Conservation (phyloP, 2,113 vertebrate genomes). For the Oceanodroma tethys region DNA sequence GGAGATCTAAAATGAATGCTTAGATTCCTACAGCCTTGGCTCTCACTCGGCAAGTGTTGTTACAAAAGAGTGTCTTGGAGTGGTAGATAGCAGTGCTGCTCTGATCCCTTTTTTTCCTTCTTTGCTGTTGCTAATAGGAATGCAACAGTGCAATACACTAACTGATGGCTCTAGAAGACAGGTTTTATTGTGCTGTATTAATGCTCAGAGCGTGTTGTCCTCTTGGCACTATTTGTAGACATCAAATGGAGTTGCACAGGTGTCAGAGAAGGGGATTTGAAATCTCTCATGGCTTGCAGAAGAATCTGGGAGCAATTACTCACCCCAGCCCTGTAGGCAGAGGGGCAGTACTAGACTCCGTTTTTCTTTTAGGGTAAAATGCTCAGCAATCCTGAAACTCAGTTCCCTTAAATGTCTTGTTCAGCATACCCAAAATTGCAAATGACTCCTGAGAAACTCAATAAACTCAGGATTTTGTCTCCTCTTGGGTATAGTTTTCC, state of each 20-base stretch:
- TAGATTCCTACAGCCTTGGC: not conserved
- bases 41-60: not conserved
- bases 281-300: not conserved
- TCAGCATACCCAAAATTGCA: not conserved
- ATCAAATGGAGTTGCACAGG: not conserved
- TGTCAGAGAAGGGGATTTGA: not conserved
- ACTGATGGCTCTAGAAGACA: not conserved
- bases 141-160: not conserved
- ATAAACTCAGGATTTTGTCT: not conserved
- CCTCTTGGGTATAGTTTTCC: not conserved
- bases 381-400: not conserved
- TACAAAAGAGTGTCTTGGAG: not conserved
- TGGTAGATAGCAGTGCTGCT: not conserved
- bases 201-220: not conserved
- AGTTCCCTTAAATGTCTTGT: not conserved
- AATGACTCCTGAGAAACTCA: not conserved
- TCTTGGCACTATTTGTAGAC: not conserved
- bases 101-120: not conserved
- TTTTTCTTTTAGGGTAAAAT: not conserved
- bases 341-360: not conserved
- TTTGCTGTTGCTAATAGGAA: not conserved
- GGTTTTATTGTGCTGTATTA: not conserved
- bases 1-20: not conserved
- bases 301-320: not conserved
- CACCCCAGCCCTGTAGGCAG: not conserved